These are phyloP conservation scores for Hedya salicella DNA, from an alignment of 2,888 invertebrate genomes.

Conservation along the genomic window DNA sequence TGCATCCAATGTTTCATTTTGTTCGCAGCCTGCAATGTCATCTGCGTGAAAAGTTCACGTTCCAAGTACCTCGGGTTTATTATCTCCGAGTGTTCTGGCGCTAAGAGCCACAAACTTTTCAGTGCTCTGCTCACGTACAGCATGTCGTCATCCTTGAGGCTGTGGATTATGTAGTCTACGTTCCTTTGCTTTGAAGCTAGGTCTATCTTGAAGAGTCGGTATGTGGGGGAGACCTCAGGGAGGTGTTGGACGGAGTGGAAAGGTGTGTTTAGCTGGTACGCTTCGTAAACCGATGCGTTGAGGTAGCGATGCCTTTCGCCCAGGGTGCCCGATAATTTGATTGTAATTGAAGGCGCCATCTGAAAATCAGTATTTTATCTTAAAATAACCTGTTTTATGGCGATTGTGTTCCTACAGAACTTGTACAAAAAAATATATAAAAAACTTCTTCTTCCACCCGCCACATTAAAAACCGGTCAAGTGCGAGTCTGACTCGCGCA, in stretches of 20 bases:
- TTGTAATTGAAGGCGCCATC: slow-evolving; percentile 56
- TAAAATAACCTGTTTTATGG: neutral
- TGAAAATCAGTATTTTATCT: slow-evolving; percentile 45
- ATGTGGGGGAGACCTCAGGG: slow-evolving; percentile 58
- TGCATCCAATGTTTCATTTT: slow-evolving; percentile 66
- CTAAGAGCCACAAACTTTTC: slow-evolving; percentile 64
- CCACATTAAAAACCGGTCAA: too few relatives aligned
- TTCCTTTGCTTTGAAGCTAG: slow-evolving; percentile 62
- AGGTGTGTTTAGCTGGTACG: slow-evolving; percentile 44
- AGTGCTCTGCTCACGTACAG: slow-evolving; percentile 68
- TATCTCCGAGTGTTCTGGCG: slow-evolving; percentile 53
- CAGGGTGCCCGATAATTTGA: slow-evolving; percentile 60
- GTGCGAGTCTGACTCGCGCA: too few relatives aligned
- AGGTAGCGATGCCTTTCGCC: slow-evolving; percentile 60
- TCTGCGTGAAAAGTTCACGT: slow-evolving; percentile 60
- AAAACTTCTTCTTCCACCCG: too few relatives aligned
- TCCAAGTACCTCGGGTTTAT: slow-evolving; percentile 67
- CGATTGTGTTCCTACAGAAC: too few relatives aligned
- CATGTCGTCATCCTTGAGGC: slow-evolving; percentile 66
- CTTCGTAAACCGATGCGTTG: slow-evolving; percentile 56
- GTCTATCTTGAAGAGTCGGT: slow-evolving; percentile 69
- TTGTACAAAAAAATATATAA: too few relatives aligned
- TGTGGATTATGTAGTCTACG: slow-evolving; percentile 61
- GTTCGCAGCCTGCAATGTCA: slow-evolving; percentile 63
- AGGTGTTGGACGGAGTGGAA: slow-evolving; percentile 47